A percentile compares a stretch with the other conserved stretches of the same genome.
Conservation (phyloP, 2,888 invertebrate genomes). For the Carcina quercana region DNA sequence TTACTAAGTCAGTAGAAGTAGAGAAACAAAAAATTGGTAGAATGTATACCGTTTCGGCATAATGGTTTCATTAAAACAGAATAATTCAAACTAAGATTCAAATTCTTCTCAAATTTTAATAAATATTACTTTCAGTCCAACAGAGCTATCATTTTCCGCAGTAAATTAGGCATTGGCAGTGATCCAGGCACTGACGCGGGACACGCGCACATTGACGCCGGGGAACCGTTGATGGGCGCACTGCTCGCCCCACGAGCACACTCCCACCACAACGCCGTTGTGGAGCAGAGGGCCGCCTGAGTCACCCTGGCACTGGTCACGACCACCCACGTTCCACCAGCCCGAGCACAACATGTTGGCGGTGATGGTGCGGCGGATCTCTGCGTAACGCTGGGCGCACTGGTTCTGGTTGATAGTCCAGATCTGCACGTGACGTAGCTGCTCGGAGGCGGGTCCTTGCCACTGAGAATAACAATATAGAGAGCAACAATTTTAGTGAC, state of each 20-base stretch:
- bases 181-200: slow-evolving; percentile 1
- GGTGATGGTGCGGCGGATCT: slow-evolving; percentile 20
- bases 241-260: slow-evolving; percentile 32
- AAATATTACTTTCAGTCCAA: no score
- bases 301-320: slow-evolving; percentile 42
- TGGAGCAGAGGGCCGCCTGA: slow-evolving; percentile 42
- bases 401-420: slow-evolving; percentile 25
- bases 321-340: slow-evolving; percentile 41
- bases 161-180: slow-evolving; percentile 3
- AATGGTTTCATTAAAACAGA: no score
- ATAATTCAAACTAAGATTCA: no score
- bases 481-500: no score
- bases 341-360: slow-evolving; percentile 31
- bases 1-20: no score
- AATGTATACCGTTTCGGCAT: no score
- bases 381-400: slow-evolving; percentile 25
- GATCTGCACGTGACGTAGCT: slow-evolving; percentile 32
- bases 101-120: no score
- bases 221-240: slow-evolving; percentile 5
- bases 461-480: no score
- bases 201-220: slow-evolving; percentile 6
- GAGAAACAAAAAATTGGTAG: no score
- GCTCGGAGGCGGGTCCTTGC: slow-evolving; percentile 24
- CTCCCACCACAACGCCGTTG: slow-evolving; percentile 32
- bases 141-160: no score